Conservation (phyloP, 2,113 vertebrate species). For the Condylura cristata region DNA sequence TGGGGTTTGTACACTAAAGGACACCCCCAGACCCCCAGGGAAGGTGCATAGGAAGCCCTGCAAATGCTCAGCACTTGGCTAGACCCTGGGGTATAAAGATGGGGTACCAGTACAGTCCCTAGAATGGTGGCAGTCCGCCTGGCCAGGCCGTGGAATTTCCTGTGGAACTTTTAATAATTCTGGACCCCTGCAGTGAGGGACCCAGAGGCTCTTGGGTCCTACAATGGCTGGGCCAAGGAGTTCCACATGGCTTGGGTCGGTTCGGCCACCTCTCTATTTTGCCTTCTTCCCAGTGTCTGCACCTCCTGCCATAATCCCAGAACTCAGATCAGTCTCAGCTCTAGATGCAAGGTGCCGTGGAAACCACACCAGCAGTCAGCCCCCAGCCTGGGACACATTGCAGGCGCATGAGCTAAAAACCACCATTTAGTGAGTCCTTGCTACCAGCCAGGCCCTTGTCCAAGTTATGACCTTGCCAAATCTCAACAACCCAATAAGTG, state of each 20-base stretch:
- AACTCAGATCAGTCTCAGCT: neutral
- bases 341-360: neutral
- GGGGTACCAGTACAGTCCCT: neutral
- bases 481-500: neutral
- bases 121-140: neutral
- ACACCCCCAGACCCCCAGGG: neutral
- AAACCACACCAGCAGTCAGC: neutral
- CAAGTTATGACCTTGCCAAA: neutral
- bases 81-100: neutral
- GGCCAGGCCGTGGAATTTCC: neutral
- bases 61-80: neutral
- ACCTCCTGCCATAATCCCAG: neutral
- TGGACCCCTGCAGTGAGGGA: neutral
- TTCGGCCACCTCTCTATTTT: neutral
- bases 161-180: neutral
- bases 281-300: neutral
- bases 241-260: neutral
- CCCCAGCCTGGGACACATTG: neutral
- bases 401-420: neutral
- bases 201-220: neutral
- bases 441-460: neutral
- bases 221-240: neutral
- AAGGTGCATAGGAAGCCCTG: neutral
- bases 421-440: neutral
- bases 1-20: too few relatives aligned